Conservation (phyloP, 2,113 vertebrate genomes). For the Cololabis saira region DNA sequence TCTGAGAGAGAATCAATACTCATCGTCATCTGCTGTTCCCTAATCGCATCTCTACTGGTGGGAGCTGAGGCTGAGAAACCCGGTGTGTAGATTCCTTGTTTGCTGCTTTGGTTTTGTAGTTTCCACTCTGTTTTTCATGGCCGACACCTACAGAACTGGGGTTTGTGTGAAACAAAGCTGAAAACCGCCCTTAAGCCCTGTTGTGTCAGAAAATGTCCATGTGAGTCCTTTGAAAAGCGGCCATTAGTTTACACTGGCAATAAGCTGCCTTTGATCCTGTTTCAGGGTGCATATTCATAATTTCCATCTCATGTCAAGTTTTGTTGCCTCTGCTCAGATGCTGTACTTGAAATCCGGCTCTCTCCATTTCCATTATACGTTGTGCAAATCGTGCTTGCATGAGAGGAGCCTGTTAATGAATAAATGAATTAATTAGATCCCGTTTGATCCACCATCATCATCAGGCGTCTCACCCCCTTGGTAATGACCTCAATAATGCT, state of each 20-base stretch:
- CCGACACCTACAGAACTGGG: slow-evolving; percentile 42
- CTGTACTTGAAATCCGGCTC: slow-evolving; percentile 33
- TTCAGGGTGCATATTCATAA: slow-evolving; percentile 62
- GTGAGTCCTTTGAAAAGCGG: slow-evolving; percentile 58
- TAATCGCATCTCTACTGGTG: slow-evolving; percentile 67
- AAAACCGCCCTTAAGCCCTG: slow-evolving; percentile 24
- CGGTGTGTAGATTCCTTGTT: slow-evolving; percentile 12
- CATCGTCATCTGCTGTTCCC: slow-evolving; percentile 65
- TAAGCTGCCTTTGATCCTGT: slow-evolving; percentile 58
- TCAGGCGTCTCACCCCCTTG: slow-evolving; percentile 55
- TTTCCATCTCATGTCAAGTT: slow-evolving; percentile 59
- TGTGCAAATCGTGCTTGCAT: slow-evolving; percentile 41
- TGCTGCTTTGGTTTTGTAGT: slow-evolving; percentile 5
- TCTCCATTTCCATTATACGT: slow-evolving; percentile 46
- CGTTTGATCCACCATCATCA: slow-evolving; percentile 77
- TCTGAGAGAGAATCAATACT: slow-evolving; percentile 69
- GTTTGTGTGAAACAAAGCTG: background rate
- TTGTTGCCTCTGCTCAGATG: slow-evolving; percentile 52
- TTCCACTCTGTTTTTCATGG: slow-evolving; percentile 11
- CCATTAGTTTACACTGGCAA: slow-evolving; percentile 39
- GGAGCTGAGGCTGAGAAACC: slow-evolving; percentile 58
- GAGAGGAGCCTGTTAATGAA: slow-evolving; percentile 62
- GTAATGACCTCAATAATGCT: slow-evolving; percentile 78
- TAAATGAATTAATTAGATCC: slow-evolving; percentile 78
- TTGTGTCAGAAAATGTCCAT: slow-evolving; percentile 13